Evolutionary conservation across 2,113 vertebrate species (phyloP).

Genomic region (Todiramphus chloris): DNA sequence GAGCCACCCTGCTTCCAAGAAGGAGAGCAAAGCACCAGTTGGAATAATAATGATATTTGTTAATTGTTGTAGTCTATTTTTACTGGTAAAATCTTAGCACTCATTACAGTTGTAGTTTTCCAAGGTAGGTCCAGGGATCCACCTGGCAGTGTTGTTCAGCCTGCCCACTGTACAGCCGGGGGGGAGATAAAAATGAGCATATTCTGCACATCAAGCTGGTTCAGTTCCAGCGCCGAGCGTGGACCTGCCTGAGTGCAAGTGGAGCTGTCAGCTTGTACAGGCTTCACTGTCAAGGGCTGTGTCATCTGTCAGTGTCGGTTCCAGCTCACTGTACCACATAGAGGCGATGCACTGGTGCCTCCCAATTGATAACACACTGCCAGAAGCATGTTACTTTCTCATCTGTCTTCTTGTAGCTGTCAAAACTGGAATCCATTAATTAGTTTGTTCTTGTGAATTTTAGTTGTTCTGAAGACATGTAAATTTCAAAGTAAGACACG

Average conservation of each 20-base stretch:
- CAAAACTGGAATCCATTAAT: constrained; percentile 95
- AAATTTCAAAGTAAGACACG: constrained; percentile 75
- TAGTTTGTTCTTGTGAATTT: constrained; percentile 84
- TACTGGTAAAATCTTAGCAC: neutral
- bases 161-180: constrained; percentile 24
- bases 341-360: constrained; percentile 85
- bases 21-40: neutral
- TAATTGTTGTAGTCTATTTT: neutral
- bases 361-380: constrained; percentile 88
- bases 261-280: constrained; percentile 90
- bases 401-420: constrained; percentile 92
- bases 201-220: constrained; percentile 79
- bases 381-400: constrained; percentile 88
- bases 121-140: constrained; percentile 43
- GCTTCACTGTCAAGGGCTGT: constrained; percentile 89
- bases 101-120: neutral
- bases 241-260: constrained; percentile 90
- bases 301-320: constrained; percentile 97
- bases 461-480: constrained; percentile 80
- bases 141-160: constrained; percentile 62
- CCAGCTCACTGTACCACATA: constrained; percentile 95
- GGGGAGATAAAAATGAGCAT: constrained; percentile 69
- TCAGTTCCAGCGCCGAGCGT: constrained; percentile 75
- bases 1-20: neutral
- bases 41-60: neutral